A percentile compares a stretch with the other conserved stretches of the same genome.
Conservation (phyloP, 1,140 invertebrate genomes). For the honey bee (Apis mellifera) region DNA sequence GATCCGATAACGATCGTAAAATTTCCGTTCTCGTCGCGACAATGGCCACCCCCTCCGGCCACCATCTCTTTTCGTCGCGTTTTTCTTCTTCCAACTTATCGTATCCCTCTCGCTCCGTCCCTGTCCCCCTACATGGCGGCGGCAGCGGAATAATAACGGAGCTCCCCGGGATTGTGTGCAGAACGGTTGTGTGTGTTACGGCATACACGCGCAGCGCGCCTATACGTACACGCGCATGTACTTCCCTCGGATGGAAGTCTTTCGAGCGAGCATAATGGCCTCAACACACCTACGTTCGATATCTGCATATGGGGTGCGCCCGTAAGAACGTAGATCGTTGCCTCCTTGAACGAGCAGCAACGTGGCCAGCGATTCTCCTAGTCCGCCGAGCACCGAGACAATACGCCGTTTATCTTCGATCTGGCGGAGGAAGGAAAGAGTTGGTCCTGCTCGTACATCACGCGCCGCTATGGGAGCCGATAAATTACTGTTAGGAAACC, state of each 20-base stretch:
- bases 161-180: neutral
- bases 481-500: constrained; percentile 60
- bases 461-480: constrained; percentile 56
- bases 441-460: constrained; percentile 56
- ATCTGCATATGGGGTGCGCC: constrained; percentile 62
- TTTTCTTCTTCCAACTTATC: neutral
- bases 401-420: constrained; percentile 67
- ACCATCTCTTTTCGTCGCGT: neutral
- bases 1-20: constrained; percentile 65
- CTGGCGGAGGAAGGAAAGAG: constrained; percentile 51
- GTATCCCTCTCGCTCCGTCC: neutral
- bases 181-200: neutral
- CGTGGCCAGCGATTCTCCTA: constrained; percentile 54
- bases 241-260: constrained; percentile 22
- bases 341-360: constrained; percentile 52
- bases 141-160: constrained; percentile 57
- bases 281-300: constrained; percentile 49
- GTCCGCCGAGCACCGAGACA: constrained; percentile 50
- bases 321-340: constrained; percentile 56
- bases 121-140: constrained; percentile 4
- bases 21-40: constrained; percentile 60
- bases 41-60: constrained; percentile 49
- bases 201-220: constrained; percentile 8
- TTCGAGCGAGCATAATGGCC: constrained; percentile 62
- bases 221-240: constrained; percentile 18